Conservation (phyloP, 2,113 vertebrate species). For the Australoheros scitulus region DNA sequence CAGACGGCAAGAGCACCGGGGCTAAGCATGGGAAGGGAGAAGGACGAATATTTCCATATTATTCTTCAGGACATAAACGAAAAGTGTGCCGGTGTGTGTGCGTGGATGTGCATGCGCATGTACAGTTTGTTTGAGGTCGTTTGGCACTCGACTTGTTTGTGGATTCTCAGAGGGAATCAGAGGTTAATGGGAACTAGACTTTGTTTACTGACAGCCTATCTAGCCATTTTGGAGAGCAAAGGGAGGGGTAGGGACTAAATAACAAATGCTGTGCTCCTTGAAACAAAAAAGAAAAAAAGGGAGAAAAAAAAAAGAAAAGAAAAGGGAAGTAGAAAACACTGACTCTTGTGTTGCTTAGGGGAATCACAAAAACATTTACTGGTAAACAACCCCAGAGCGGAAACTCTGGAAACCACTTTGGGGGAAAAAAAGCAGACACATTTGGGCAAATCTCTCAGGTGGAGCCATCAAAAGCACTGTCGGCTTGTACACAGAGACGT, state of each 20-base stretch:
- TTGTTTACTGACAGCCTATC: conserved; percentile 65
- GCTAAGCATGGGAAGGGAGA: conserved; percentile 67
- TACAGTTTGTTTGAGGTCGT: conserved; percentile 56
- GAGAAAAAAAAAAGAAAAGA: conserved; percentile 3
- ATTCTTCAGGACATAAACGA: conserved; percentile 68
- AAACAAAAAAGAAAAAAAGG: conserved; percentile 15
- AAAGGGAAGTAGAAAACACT: conserved; percentile 28
- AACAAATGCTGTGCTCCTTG: conserved; percentile 40
- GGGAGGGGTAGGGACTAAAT: neutral
- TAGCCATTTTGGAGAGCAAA: conserved; percentile 42
- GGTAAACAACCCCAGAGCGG: conserved; percentile 76
- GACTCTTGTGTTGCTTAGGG: conserved; percentile 52
- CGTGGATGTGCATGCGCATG: conserved; percentile 9
- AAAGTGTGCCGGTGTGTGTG: conserved; percentile 10
- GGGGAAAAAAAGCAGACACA: conserved; percentile 62
- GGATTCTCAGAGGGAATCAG: conserved; percentile 68
- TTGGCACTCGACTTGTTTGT: conserved; percentile 62
- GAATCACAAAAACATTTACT: conserved; percentile 75
- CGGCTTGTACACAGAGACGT: conserved; percentile 60
- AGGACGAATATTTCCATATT: conserved; percentile 78
- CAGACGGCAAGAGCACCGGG: conserved; percentile 76
- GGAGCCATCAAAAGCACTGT: conserved; percentile 76
- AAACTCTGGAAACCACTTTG: conserved; percentile 65
- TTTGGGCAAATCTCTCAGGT: conserved; percentile 81
- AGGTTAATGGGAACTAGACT: conserved; percentile 75